A percentile compares a stretch with the other conserved stretches of the same genome.
Evolutionary conservation across 2,113 vertebrate genomes (phyloP).

Genomic region (Pristiophorus japonicus): DNA sequence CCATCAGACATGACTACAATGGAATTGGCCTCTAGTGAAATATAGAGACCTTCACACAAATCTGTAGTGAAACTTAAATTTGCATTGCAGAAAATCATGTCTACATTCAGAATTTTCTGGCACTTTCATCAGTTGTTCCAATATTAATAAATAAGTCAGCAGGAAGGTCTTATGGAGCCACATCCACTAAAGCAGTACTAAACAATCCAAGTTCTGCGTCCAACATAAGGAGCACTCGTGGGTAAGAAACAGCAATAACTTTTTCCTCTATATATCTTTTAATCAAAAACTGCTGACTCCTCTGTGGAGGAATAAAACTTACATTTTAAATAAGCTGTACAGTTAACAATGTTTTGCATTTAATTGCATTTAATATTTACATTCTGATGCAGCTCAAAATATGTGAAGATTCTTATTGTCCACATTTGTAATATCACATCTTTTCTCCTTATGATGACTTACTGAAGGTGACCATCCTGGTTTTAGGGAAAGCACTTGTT

Average conservation of each 20-base stretch:
- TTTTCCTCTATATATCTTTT: neutral
- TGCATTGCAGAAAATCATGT: slow-evolving; percentile 1
- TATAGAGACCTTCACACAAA: neutral
- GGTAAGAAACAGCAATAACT: slow-evolving; percentile 8
- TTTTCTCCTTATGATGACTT: neutral
- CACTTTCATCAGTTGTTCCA: slow-evolving; percentile 18
- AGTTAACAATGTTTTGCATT: neutral
- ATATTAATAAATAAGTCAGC: slow-evolving; percentile 28
- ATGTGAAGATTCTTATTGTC: neutral
- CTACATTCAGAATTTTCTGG: slow-evolving; percentile 30
- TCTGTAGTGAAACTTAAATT: slow-evolving; percentile 20
- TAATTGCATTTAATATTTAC: slow-evolving; percentile 21
- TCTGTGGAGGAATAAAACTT: neutral
- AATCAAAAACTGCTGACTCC: neutral
- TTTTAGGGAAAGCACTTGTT: neutral
- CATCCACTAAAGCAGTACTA: slow-evolving; percentile 10
- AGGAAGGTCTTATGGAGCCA: neutral
- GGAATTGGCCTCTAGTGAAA: neutral
- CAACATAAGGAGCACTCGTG: neutral
- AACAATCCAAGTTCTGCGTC: neutral
- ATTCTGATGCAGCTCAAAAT: neutral
- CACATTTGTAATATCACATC: neutral
- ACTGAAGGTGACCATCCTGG: neutral
- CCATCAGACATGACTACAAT: neutral
- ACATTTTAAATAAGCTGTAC: slow-evolving; percentile 5